Percentiles rank a stretch among this genome's conserved stretches.
Conservation (phyloP, 2,113 vertebrate species). For the Beaufortia kweichowensis region DNA sequence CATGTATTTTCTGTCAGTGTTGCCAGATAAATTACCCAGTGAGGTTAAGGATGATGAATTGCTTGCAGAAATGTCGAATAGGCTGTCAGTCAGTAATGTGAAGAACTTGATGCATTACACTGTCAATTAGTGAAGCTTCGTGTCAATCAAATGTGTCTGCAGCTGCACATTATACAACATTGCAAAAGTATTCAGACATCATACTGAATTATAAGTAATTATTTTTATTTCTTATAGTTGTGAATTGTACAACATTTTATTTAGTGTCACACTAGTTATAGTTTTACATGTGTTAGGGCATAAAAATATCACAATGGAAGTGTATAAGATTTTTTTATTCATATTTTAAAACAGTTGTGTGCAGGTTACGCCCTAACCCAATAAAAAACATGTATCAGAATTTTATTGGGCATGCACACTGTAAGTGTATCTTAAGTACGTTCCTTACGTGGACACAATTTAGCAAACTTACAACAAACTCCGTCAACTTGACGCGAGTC, state of each 20-base stretch:
- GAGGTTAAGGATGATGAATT: constrained; percentile 48
- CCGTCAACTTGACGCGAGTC: neutral
- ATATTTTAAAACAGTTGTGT: too few relatives aligned
- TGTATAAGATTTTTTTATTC: too few relatives aligned
- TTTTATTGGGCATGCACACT: too few relatives aligned
- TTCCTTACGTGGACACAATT: neutral
- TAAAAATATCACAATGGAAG: too few relatives aligned
- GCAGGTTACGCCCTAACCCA: too few relatives aligned
- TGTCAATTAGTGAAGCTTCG: constrained; percentile 37
- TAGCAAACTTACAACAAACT: neutral
- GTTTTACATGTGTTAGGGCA: too few relatives aligned
- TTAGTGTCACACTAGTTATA: too few relatives aligned
- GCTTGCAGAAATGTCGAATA: constrained; percentile 10
- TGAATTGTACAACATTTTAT: too few relatives aligned
- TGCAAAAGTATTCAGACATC: neutral
- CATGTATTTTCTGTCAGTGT: constrained; percentile 1
- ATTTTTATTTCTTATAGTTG: too few relatives aligned
- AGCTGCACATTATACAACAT: neutral
- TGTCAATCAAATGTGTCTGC: constrained; percentile 26
- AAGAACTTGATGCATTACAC: constrained; percentile 18
- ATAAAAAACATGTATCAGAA: too few relatives aligned
- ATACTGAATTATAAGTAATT: neutral
- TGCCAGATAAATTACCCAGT: neutral
- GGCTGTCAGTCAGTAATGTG: too few relatives aligned
- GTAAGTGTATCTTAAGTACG: too few relatives aligned